A percentile compares a stretch with the other conserved stretches of the same genome.
phyloP scores from a whole-genome alignment of 2,888 invertebrate genomes.

The Sclerodermus sp. region DNA sequence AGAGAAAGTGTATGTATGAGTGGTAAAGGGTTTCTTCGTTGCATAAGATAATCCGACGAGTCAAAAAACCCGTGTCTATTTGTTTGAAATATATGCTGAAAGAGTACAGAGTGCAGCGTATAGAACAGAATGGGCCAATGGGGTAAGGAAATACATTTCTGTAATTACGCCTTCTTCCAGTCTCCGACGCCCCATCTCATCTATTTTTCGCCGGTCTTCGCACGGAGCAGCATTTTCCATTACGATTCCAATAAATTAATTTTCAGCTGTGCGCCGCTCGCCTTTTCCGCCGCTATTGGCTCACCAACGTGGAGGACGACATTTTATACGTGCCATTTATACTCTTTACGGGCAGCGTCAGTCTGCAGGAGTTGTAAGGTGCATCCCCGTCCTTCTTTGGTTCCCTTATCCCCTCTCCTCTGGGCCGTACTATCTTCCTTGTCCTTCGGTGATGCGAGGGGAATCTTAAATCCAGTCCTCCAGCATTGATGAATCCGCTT shows the following conservation, averaged over 20 bases:
- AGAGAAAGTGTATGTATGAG: too few species aligned
- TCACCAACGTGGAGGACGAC: constrained; percentile 17
- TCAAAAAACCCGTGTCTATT: too few species aligned
- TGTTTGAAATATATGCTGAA: too few species aligned
- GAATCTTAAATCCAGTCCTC: constrained; percentile 43
- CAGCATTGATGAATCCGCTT: constrained; percentile 49
- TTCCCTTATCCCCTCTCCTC: constrained; percentile 16
- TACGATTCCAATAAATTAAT: constrained; percentile 45
- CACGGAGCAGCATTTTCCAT: constrained; percentile 39
- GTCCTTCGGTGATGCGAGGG: constrained; percentile 28
- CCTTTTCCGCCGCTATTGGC: constrained; percentile 20
- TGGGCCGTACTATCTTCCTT: constrained; percentile 13
- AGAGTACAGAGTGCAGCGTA: too few species aligned
- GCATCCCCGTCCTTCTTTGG: constrained; percentile 21
- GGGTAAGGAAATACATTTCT: constrained; percentile 25
- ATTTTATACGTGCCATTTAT: constrained; percentile 46
- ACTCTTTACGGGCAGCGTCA: constrained; percentile 41
- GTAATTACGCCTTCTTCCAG: constrained; percentile 20
- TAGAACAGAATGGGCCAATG: too few species aligned
- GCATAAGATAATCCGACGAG: too few species aligned
- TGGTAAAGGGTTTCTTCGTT: too few species aligned
- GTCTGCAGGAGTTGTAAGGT: constrained; percentile 35
- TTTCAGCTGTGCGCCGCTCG: constrained; percentile 32
- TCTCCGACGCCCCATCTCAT: constrained; percentile 12
- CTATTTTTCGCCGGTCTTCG: constrained; percentile 33